Conservation (phyloP, 2,797 vertebrate species). For the Picus viridis region DNA sequence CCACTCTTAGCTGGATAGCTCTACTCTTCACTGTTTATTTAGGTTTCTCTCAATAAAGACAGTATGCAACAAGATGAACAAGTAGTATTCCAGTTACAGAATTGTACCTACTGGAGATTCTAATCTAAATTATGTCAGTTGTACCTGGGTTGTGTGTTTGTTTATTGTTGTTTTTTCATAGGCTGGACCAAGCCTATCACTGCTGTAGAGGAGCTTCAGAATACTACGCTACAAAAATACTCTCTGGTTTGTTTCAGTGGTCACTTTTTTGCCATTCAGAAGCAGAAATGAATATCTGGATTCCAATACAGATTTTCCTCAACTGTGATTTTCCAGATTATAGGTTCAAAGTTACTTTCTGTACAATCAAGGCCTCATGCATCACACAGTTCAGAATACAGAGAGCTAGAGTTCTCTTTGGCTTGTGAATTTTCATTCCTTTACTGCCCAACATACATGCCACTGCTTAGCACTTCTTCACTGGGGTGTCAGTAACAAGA, state of each 20-base stretch:
- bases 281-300: not conserved
- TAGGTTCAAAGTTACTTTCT: not conserved
- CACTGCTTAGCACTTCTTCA: not conserved
- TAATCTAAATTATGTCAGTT: not conserved
- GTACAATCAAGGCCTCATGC: not conserved
- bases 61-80: not conserved
- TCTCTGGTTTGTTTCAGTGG: not conserved
- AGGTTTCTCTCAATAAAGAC: not conserved
- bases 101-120: not conserved
- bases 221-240: not conserved
- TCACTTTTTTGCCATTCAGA: not conserved
- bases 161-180: not conserved
- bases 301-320: not conserved
- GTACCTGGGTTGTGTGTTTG: no score
- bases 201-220: not conserved
- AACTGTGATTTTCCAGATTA: not conserved
- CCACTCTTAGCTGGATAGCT: not conserved
- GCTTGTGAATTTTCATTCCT: not conserved
- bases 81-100: not conserved
- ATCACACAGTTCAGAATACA: not conserved
- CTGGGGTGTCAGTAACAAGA: not conserved
- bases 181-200: not conserved
- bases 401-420: not conserved
- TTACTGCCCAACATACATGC: not conserved
- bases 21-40: not conserved